Evolutionary conservation across 1,140 invertebrate genomes (phyloP).

Genomic region (Helicoverpa zea): DNA sequence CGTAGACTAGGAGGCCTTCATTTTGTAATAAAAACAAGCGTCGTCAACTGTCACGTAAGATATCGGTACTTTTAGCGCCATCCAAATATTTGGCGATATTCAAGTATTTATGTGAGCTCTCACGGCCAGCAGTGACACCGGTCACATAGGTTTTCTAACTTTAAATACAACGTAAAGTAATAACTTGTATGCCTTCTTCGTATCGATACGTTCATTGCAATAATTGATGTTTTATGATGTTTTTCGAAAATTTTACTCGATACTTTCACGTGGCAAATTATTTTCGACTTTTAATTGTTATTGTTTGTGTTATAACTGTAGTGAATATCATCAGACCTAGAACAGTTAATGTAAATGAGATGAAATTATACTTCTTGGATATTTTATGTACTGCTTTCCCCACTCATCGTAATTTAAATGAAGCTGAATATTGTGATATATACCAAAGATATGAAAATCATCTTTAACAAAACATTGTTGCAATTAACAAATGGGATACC

Average conservation of each 20-base stretch:
- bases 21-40: constrained; percentile 16
- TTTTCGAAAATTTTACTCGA: constrained; percentile 43
- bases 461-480: constrained; percentile 13
- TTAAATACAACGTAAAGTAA: constrained; percentile 49
- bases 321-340: constrained; percentile 5
- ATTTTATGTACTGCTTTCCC: neutral
- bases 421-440: constrained; percentile 38
- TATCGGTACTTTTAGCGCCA: constrained; percentile 27
- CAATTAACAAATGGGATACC: constrained; percentile 13
- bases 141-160: constrained; percentile 32
- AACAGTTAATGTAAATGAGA: neutral
- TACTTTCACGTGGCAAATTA: constrained; percentile 40
- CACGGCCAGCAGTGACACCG: neutral
- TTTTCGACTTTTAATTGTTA: constrained; percentile 25
- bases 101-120: constrained; percentile 20
- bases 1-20: constrained; percentile 34
- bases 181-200: constrained; percentile 48
- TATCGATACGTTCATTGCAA: constrained; percentile 46
- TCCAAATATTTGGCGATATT: constrained; percentile 35
- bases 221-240: constrained; percentile 45
- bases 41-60: constrained; percentile 1
- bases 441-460: constrained; percentile 42
- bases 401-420: constrained; percentile 19
- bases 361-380: constrained; percentile 10
- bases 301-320: constrained; percentile 8